Evolutionary conservation across 1,140 invertebrate genomes (phyloP).

Genomic region (Chironomus tepperi): DNA sequence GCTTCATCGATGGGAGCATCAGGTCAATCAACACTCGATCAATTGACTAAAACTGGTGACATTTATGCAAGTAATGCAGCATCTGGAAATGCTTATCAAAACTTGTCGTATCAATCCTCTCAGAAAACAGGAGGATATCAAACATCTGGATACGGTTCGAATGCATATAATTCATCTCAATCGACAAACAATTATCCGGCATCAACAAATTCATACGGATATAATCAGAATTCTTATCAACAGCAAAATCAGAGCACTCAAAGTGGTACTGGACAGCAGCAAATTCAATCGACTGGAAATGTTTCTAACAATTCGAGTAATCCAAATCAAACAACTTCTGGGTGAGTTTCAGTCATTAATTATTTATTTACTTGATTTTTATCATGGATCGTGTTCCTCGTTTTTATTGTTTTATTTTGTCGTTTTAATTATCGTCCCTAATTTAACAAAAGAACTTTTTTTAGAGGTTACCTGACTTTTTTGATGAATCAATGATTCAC

Average conservation of each 20-base stretch:
- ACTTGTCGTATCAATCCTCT: conserved; percentile 29
- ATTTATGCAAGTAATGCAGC: conserved; percentile 32
- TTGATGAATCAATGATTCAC: no score
- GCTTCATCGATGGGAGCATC: neutral
- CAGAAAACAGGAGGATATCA: conserved; percentile 5
- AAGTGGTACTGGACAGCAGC: conserved; percentile 27
- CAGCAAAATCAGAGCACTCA: conserved; percentile 31
- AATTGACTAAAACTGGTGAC: conserved; percentile 36
- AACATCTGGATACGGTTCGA: neutral
- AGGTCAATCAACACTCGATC: conserved; percentile 31
- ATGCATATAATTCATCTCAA: conserved; percentile 1
- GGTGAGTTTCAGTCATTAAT: neutral
- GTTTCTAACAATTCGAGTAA: conserved; percentile 26
- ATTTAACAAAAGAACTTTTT: no score
- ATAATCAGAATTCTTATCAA: conserved; percentile 38
- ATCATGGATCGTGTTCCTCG: neutral
- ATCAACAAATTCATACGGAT: conserved; percentile 33
- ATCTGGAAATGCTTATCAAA: conserved; percentile 33
- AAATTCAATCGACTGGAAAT: conserved; percentile 28
- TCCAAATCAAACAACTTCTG: conserved; percentile 32
- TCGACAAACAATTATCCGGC: conserved; percentile 36
- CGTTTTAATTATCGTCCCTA: no score
- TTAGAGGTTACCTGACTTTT: no score
- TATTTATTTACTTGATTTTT: neutral
- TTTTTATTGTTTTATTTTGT: no score